Evolutionary conservation across 2,113 vertebrate genomes (phyloP), one percentile per base, ranked within the genome.

Genomic region (Lanius ludovicianus): DNA sequence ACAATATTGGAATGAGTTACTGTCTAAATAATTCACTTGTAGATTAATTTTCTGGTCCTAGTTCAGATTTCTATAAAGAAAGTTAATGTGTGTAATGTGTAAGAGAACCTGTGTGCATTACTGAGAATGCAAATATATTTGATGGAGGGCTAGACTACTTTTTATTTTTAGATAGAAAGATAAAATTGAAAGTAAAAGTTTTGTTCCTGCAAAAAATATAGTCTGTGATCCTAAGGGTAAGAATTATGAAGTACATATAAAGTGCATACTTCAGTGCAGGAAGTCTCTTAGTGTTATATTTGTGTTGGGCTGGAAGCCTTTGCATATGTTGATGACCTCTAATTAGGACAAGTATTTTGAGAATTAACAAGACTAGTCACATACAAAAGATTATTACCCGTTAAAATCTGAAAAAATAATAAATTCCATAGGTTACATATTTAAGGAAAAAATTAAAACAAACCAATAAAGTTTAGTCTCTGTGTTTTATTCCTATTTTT

Each of bases 381-480:
- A 71, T 24, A 28, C 27, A 55, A 68, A 91, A 59, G 0, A 47
- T 39, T 18, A 42, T 52, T 85, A 18, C 3, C 57, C 2, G 35
- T 59, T 53, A 63, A 69, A 53, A 65, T 63, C 7, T 47, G 6
- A 1, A 15, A 41, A 23, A 82, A 87, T 91, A 50, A 23, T 42
- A 49, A 65, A 65, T 30, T 5, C 1, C 1, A 0, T 39, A 31
- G 53, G 1, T 42, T 21, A 67, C 5, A 31, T 4, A 47, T 55
- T 67, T 78, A 82, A 68, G 4, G 39, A 56, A 1, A 65, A 75
- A 77, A 49, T 67, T 62, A 41, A 92, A 84, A 46, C 49, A 86
- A 53, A 71, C 2, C 1, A 30, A 1, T 57, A 35, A 4, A 35
- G 3, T 30, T 80, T n/a, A 3, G 0, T 70, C 1, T 53, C 3